phyloP scores from a whole-genome alignment of 2,888 invertebrate genomes.

The Brachylomia viminalis region DNA sequence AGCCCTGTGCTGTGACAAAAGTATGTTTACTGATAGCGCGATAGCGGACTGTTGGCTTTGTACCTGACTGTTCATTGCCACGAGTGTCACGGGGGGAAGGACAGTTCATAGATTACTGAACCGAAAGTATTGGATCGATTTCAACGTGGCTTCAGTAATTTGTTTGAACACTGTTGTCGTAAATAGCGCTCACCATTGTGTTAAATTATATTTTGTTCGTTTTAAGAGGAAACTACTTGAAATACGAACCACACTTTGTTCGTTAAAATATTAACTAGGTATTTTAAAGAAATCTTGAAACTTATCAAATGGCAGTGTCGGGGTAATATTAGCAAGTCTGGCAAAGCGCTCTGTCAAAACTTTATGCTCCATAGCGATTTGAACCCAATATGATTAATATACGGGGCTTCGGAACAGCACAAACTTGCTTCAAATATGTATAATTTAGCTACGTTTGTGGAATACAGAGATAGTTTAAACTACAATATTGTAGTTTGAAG shows the following conservation, averaged over 20 bases:
- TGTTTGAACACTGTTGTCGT: conserved; percentile 28
- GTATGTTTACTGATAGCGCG: conserved; percentile 43
- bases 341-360: conserved; percentile 56
- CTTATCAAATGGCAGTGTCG: conserved; percentile 33
- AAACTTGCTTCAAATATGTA: conserved; percentile 53
- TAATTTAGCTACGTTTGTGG: conserved; percentile 43
- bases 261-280: neutral
- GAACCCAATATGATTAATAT: conserved; percentile 59
- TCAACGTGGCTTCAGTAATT: conserved; percentile 26
- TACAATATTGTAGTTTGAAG: conserved; percentile 48
- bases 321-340: conserved; percentile 4
- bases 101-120: conserved; percentile 23
- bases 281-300: conserved; percentile 23
- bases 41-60: conserved; percentile 36
- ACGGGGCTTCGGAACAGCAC: conserved; percentile 42
- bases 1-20: conserved; percentile 27
- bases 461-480: conserved; percentile 48
- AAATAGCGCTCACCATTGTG: conserved; percentile 29
- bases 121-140: conserved; percentile 39
- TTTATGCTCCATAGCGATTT: conserved; percentile 53
- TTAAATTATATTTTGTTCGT: neutral
- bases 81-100: conserved; percentile 17
- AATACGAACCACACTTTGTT: conserved; percentile 13
- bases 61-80: conserved; percentile 41
- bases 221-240: conserved; percentile 23